phyloP scores from a whole-genome alignment of 2,113 vertebrate genomes.

The Nettapus auritus region DNA sequence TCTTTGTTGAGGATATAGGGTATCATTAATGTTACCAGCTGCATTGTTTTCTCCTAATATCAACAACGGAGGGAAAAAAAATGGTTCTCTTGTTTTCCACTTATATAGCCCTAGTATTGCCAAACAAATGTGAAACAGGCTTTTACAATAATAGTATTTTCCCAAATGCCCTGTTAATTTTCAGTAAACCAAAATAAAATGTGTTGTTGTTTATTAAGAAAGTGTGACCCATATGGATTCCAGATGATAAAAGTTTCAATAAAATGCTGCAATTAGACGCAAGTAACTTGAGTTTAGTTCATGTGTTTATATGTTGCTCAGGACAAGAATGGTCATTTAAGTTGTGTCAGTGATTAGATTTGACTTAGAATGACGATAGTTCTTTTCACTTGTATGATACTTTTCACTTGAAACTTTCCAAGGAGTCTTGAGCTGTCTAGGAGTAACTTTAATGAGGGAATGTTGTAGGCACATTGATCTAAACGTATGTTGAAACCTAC shows the following conservation, averaged over 20 bases:
- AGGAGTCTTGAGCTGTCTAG: neutral
- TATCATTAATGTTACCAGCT: constrained; percentile 79
- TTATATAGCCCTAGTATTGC: constrained; percentile 70
- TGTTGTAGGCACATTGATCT: neutral
- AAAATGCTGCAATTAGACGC: constrained; percentile 61
- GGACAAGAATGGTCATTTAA: constrained; percentile 64
- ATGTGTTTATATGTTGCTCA: constrained; percentile 53
- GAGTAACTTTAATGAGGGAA: neutral
- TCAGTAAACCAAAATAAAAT: constrained; percentile 83
- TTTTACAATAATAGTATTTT: constrained; percentile 77
- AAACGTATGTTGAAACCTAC: neutral
- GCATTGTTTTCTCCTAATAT: constrained; percentile 77
- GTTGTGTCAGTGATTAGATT: constrained; percentile 60
- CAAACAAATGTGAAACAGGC: constrained; percentile 78
- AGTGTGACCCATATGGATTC: constrained; percentile 76
- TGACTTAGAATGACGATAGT: constrained; percentile 12
- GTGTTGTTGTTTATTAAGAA: constrained; percentile 82
- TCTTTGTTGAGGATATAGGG: constrained; percentile 75
- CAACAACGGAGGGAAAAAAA: constrained; percentile 31
- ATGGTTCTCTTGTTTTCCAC: constrained; percentile 68
- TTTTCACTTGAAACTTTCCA: constrained; percentile 17
- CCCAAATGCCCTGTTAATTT: constrained; percentile 83
- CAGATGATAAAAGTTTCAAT: constrained; percentile 79
- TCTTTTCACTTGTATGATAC: neutral
- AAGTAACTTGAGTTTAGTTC: constrained; percentile 61